These are phyloP conservation scores for Falco berigora DNA, from an alignment of 2,797 vertebrate species.

Conservation along the genomic window DNA sequence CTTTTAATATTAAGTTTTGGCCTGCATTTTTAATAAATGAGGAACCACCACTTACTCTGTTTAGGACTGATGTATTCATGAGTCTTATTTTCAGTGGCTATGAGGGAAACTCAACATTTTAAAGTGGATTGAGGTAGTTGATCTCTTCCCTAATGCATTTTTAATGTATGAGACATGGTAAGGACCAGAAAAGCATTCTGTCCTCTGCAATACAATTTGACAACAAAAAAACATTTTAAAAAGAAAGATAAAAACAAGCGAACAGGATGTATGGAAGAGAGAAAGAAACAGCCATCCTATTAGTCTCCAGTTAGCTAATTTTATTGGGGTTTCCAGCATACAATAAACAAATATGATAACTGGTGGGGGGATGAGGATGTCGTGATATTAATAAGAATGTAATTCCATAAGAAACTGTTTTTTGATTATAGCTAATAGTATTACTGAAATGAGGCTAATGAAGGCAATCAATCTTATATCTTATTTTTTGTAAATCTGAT, in stretches of 20 bases:
- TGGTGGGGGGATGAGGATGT: not conserved
- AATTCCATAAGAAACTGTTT: not conserved
- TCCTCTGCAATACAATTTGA: not conserved
- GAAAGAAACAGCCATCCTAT: not conserved
- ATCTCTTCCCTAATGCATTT: constrained; percentile 11
- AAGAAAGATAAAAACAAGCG: not conserved
- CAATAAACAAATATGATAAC: not conserved
- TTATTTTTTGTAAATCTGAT: not conserved
- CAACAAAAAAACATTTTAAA: not conserved
- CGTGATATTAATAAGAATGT: constrained; percentile 29
- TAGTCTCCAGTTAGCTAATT: not conserved
- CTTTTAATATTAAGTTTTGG: not conserved
- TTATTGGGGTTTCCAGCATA: not conserved
- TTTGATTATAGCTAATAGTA: constrained; percentile 43
- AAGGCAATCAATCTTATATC: constrained; percentile 16
- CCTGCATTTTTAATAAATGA: not conserved
- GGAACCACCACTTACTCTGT: not conserved
- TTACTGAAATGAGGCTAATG: constrained; percentile 45
- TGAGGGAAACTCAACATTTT: not conserved
- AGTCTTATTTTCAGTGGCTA: not conserved
- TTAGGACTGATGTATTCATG: not conserved
- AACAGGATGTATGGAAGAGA: not conserved
- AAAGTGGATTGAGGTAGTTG: not conserved
- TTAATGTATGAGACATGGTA: not conserved
- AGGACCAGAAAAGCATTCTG: not conserved